Evolutionary conservation across 2,113 vertebrate genomes (phyloP).

Genomic region (Zootoca vivipara): DNA sequence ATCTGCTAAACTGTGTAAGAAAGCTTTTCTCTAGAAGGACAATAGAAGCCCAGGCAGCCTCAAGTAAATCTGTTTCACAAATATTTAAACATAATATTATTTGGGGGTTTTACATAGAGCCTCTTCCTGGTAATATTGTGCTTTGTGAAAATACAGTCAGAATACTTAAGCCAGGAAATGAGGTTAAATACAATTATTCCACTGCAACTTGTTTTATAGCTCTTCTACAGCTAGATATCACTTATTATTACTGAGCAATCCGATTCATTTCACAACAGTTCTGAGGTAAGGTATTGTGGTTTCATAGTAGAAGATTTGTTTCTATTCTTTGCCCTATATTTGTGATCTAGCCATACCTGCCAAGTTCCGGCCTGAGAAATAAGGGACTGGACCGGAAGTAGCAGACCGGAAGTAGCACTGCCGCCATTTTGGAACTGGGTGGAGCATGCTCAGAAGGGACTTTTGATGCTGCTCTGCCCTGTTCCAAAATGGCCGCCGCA

Average conservation of each 20-base stretch:
- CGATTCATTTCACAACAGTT: not conserved
- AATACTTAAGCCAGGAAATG: not conserved
- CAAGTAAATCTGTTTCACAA: not conserved
- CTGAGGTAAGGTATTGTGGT: not conserved
- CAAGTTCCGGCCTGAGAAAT: too few species aligned
- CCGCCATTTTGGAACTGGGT: too few species aligned
- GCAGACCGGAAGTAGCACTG: too few species aligned
- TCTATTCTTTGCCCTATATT: not conserved
- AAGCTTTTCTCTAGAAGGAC: not conserved
- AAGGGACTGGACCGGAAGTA: too few species aligned
- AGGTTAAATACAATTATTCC: not conserved
- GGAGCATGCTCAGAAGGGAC: too few species aligned
- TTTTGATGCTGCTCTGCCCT: too few species aligned
- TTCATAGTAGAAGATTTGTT: not conserved
- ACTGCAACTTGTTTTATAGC: not conserved
- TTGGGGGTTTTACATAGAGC: not conserved
- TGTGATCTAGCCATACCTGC: too few species aligned
- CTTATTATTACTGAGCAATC: not conserved
- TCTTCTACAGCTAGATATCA: not conserved
- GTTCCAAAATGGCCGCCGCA: too few species aligned
- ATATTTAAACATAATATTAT: not conserved
- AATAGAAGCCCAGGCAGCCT: not conserved
- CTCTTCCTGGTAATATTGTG: not conserved
- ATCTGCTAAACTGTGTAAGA: not conserved
- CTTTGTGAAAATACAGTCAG: not conserved